Conservation (phyloP, 2,113 vertebrate genomes). For the Stegostoma tigrinum region DNA sequence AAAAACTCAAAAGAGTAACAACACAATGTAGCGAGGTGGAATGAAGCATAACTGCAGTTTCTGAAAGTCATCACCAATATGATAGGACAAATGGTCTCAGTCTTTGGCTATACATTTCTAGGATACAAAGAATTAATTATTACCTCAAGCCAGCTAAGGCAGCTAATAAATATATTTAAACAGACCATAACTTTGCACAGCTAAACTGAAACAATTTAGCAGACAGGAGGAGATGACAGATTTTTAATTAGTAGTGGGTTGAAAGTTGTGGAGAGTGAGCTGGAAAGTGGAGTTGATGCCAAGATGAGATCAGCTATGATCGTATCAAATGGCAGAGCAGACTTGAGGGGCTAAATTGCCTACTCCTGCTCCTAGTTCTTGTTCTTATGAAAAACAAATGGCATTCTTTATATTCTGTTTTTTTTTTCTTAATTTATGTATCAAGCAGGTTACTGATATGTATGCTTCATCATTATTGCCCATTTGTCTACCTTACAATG, state of each 20-base stretch:
- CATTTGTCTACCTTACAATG: neutral
- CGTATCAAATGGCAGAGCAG: too few relatives aligned
- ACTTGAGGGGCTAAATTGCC: too few relatives aligned
- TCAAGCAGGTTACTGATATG: neutral
- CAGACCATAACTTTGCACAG: neutral
- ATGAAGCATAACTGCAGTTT: neutral
- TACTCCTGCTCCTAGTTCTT: too few relatives aligned
- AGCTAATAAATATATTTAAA: neutral
- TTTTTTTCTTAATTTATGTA: neutral
- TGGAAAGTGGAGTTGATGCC: too few relatives aligned
- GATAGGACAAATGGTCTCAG: neutral
- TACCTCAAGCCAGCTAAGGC: neutral
- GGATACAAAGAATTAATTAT: neutral
- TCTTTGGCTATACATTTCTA: neutral
- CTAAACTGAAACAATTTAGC: neutral
- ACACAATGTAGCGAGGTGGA: neutral
- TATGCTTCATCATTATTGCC: neutral
- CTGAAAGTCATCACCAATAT: neutral
- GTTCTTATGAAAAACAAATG: neutral
- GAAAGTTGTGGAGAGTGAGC: too few relatives aligned
- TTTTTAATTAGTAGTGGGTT: too few relatives aligned
- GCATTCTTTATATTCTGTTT: neutral
- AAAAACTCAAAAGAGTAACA: too few relatives aligned
- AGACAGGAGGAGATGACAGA: neutral
- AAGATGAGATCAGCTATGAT: too few relatives aligned